Evolutionary conservation across 2,888 invertebrate species (phyloP).

Genomic region (Creontiades dilutus): DNA sequence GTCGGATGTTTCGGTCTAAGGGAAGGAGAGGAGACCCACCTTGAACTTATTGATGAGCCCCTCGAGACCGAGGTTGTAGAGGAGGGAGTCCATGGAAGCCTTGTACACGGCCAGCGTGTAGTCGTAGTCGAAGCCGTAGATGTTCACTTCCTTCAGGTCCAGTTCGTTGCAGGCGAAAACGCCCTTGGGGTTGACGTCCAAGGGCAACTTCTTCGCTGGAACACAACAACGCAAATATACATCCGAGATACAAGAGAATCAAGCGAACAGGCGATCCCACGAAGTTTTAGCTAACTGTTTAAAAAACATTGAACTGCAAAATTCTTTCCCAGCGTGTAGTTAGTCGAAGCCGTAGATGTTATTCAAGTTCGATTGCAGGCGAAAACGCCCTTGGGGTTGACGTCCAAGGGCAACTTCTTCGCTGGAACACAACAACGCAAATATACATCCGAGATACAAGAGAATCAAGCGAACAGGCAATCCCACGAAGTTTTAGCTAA

Average conservation of each 20-base stretch:
- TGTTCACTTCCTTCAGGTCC: conserved; percentile 92
- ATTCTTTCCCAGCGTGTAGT: conserved; percentile 98
- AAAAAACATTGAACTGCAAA: too few relatives aligned
- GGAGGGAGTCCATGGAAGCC: conserved; percentile 90
- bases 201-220: conserved; percentile 90
- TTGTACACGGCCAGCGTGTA: conserved; percentile 98
- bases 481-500: too few relatives aligned
- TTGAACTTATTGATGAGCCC: conserved; percentile 92
- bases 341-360: conserved; percentile 98
- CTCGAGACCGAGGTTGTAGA: conserved; percentile 94
- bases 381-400: conserved; percentile 92
- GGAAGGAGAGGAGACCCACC: conserved; percentile 80
- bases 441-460: neutral
- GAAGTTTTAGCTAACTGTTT: too few relatives aligned
- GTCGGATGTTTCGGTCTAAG: neutral
- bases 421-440: conserved; percentile 80
- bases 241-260: too few relatives aligned
- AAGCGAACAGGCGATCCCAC: too few relatives aligned
- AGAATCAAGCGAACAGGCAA: too few relatives aligned
- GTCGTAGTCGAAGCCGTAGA: conserved; percentile 99
- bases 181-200: conserved; percentile 90
- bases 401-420: conserved; percentile 92
- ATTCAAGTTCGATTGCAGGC: conserved; percentile 97
- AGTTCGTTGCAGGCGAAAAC: conserved; percentile 98
- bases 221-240: conserved; percentile 15